Evolutionary conservation across 2,797 vertebrate species (phyloP).

Genomic region (Potorous gilbertii): DNA sequence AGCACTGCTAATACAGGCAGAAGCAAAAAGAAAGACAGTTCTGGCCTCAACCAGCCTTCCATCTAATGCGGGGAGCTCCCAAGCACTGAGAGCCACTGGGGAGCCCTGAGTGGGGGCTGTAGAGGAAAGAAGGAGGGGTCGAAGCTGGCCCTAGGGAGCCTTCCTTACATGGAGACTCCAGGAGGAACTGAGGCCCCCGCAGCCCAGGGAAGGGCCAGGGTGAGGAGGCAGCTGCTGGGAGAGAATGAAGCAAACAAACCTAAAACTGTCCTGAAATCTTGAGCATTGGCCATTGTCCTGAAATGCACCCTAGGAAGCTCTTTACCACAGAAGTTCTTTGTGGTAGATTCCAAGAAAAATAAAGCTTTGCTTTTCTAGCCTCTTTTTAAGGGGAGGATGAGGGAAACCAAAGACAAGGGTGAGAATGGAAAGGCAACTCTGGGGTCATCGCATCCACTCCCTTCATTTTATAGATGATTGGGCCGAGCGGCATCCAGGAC

Average conservation of each 20-base stretch:
- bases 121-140: no score
- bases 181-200: no score
- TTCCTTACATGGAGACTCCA: not conserved
- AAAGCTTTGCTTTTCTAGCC: conserved; percentile 9
- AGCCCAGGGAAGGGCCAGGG: not conserved
- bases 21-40: not conserved
- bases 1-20: not conserved
- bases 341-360: conserved; percentile 60
- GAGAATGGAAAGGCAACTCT: not conserved
- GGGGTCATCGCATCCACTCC: not conserved
- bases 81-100: no score
- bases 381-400: conserved; percentile 38
- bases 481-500: not conserved
- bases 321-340: conserved; percentile 31
- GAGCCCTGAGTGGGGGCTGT: no score
- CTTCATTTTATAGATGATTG: not conserved
- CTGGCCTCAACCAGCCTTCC: not conserved
- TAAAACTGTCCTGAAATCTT: not conserved
- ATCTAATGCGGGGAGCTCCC: no score
- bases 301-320: not conserved
- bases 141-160: no score
- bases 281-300: not conserved
- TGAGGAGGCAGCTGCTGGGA: no score
- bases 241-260: not conserved
- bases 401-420: not conserved